phyloP scores from a whole-genome alignment of 37 sponge, comb jelly and placozoan species.

The Axinella damicornis region DNA sequence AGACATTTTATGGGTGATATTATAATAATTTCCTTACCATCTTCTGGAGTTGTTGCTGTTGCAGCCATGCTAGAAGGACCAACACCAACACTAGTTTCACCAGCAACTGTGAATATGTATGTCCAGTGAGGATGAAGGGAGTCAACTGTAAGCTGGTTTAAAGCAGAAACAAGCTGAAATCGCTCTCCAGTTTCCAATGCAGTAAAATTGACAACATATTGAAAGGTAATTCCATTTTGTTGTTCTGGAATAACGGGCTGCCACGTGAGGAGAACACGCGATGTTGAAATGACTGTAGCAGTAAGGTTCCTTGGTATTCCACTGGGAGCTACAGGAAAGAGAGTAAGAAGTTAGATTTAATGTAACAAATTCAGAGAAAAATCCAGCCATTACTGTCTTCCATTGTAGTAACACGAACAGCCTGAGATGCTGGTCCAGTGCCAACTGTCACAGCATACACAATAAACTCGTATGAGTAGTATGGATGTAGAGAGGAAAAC shows the following conservation, averaged over 20 bases:
- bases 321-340: background rate
- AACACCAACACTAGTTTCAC: conserved; percentile 18
- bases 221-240: conserved; percentile 9
- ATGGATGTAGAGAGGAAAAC: conserved; percentile 25
- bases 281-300: background rate
- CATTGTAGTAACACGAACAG: too few species aligned
- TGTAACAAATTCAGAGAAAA: too few species aligned
- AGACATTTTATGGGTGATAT: too few species aligned
- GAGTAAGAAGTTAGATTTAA: too few species aligned
- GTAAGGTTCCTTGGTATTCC: background rate
- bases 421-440: background rate
- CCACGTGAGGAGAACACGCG: background rate
- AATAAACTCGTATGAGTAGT: conserved; percentile 20
- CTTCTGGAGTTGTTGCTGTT: conserved; percentile 7
- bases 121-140: conserved; percentile 30
- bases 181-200: background rate
- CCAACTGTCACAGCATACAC: conserved; percentile 38
- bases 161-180: background rate
- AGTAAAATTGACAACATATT: conserved; percentile 3
- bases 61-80: background rate
- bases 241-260: background rate
- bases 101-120: conserved; percentile 24
- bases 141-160: background rate
- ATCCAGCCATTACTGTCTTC: too few species aligned
- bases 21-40: background rate